phyloP scores from a whole-genome alignment of 2,888 invertebrate species.

The Temnothorax unifasciatus region DNA sequence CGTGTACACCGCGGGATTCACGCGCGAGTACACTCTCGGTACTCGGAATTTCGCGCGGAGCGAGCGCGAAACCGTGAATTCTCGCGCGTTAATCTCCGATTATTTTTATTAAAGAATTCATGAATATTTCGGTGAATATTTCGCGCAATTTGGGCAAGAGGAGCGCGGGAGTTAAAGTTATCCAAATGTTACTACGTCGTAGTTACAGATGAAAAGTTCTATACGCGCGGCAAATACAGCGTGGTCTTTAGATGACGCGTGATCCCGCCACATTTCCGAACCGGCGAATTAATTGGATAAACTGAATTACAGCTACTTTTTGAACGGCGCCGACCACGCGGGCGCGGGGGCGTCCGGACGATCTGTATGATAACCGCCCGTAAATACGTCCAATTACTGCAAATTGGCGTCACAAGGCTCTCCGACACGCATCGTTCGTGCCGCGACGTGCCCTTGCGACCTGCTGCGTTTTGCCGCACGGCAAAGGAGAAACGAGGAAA shows the following conservation, averaged over 20 bases:
- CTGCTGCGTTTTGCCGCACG: not conserved
- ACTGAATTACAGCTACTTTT: slow-evolving; percentile 25
- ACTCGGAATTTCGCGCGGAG: not conserved
- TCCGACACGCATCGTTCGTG: slow-evolving; percentile 27
- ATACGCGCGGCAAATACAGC: not conserved
- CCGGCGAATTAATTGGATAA: slow-evolving; percentile 35
- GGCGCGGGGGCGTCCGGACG: slow-evolving; percentile 42
- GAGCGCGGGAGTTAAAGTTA: not conserved
- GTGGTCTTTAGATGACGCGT: not conserved
- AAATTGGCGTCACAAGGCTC: slow-evolving; percentile 69
- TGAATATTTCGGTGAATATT: not conserved
- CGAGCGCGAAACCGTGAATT: not conserved
- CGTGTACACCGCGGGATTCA: slow-evolving; percentile 38
- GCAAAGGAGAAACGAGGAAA: slow-evolving; percentile 18
- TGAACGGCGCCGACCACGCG: slow-evolving; percentile 15
- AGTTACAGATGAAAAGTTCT: not conserved
- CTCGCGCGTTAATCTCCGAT: not conserved
- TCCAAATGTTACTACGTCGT: not conserved
- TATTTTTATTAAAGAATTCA: not conserved
- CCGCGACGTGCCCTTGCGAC: slow-evolving; percentile 30
- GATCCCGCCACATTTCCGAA: not conserved
- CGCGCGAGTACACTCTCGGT: not conserved
- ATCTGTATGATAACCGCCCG: slow-evolving; percentile 66
- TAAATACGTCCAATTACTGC: slow-evolving; percentile 76
- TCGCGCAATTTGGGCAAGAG: not conserved